phyloP scores from a whole-genome alignment of 2,888 invertebrate species.

The Crocallis elinguaria region DNA sequence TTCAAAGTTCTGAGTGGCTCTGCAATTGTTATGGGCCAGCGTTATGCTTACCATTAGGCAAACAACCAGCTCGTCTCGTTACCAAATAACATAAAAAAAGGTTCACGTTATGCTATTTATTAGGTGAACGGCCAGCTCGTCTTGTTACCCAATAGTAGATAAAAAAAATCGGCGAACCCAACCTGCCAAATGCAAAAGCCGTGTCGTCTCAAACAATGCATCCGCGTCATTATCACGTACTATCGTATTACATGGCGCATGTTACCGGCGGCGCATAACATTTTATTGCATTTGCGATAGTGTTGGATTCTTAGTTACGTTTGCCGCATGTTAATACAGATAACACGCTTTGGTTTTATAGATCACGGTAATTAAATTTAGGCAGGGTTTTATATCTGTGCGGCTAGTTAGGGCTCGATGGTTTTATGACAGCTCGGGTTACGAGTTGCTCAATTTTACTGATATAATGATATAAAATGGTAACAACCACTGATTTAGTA shows the following conservation, averaged over 20 bases:
- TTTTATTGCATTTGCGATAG: slow-evolving; percentile 58
- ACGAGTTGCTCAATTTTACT: slow-evolving; percentile 12
- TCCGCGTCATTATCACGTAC: slow-evolving; percentile 51
- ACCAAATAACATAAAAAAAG: too few relatives aligned
- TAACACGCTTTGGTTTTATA: slow-evolving; percentile 16
- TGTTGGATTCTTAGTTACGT: slow-evolving; percentile 42
- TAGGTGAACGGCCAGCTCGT: too few relatives aligned
- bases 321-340: slow-evolving; percentile 39
- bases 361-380: slow-evolving; percentile 18
- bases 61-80: too few relatives aligned
- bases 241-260: slow-evolving; percentile 63
- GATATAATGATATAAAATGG: background rate
- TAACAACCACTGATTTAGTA: too few relatives aligned
- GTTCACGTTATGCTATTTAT: too few relatives aligned
- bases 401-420: slow-evolving; percentile 2
- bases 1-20: too few relatives aligned
- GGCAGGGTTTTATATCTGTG: slow-evolving; percentile 11
- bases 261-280: slow-evolving; percentile 62
- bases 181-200: slow-evolving; percentile 24
- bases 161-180: too few relatives aligned
- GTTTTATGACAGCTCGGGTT: background rate
- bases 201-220: slow-evolving; percentile 43
- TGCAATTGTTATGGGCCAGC: too few relatives aligned
- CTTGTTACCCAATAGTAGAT: too few relatives aligned
- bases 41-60: too few relatives aligned